Evolutionary conservation across 2,888 invertebrate genomes (phyloP).

Genomic region (Nycteola revayana): DNA sequence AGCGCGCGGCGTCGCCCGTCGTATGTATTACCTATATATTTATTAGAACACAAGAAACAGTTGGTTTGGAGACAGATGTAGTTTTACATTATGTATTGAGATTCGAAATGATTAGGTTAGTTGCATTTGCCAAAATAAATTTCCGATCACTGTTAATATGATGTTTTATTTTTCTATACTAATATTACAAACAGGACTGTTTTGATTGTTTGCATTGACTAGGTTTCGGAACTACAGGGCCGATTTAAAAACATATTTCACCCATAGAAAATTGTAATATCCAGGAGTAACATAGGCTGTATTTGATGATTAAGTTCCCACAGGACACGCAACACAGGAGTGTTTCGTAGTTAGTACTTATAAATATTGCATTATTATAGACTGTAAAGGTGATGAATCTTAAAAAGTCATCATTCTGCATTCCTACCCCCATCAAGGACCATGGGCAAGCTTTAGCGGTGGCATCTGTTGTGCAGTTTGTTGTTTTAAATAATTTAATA

Average conservation of each 20-base stretch:
- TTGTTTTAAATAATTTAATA: too few species aligned
- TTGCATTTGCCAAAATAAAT: slow-evolving; percentile 81
- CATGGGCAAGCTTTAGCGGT: too few species aligned
- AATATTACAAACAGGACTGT: background rate
- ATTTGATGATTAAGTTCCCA: too few species aligned
- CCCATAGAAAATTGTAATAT: too few species aligned
- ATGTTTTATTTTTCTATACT: slow-evolving; percentile 26
- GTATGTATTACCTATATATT: slow-evolving; percentile 63
- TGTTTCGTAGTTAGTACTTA: too few species aligned
- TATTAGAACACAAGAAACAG: slow-evolving; percentile 47
- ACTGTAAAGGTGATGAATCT: too few species aligned
- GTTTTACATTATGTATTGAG: slow-evolving; percentile 71
- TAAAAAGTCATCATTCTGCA: too few species aligned
- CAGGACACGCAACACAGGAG: too few species aligned
- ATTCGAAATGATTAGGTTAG: slow-evolving; percentile 73
- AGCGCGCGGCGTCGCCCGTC: slow-evolving; percentile 13
- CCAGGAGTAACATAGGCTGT: too few species aligned
- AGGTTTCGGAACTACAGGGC: background rate
- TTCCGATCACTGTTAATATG: slow-evolving; percentile 70
- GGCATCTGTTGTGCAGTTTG: too few species aligned
- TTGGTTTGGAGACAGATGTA: slow-evolving; percentile 53
- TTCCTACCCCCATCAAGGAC: too few species aligned
- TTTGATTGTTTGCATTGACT: background rate
- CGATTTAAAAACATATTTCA: slow-evolving; percentile 4
- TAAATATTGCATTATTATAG: too few species aligned